A percentile compares a stretch with the other conserved stretches of the same genome.
Evolutionary conservation across 2,797 vertebrate species (phyloP).

Genomic region (Falco novaeseelandiae): DNA sequence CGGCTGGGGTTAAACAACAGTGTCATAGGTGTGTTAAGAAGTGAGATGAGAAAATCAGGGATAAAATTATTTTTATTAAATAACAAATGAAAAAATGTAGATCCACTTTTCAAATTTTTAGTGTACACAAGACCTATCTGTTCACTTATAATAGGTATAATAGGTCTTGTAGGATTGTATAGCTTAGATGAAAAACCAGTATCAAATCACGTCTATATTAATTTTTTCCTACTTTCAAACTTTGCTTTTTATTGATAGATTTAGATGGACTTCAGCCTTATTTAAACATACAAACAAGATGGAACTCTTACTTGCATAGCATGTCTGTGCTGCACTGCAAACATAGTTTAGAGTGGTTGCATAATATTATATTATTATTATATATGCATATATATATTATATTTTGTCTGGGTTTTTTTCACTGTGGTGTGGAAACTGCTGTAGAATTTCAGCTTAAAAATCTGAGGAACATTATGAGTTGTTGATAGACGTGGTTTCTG

Average conservation of each 20-base stretch:
- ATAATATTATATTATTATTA: background rate
- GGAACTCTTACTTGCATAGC: background rate
- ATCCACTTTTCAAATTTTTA: background rate
- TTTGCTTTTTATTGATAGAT: background rate
- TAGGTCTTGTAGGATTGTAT: background rate
- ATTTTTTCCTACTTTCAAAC: background rate
- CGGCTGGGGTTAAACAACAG: too few relatives aligned
- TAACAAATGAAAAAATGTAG: background rate
- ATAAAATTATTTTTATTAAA: background rate
- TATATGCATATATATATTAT: background rate
- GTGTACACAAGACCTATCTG: background rate
- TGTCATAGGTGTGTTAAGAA: background rate
- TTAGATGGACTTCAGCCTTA: background rate
- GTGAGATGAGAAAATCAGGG: background rate
- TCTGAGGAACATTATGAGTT: background rate
- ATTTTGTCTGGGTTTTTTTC: accelerated
- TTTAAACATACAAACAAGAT: background rate
- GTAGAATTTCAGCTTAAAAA: background rate
- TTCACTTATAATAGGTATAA: background rate
- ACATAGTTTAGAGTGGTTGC: background rate
- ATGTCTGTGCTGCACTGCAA: background rate
- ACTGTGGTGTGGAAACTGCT: background rate
- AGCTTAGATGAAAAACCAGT: accelerated
- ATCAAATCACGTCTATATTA: background rate
- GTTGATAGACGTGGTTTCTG: background rate